phyloP scores from a whole-genome alignment of 2,113 vertebrate genomes.

The Sula dactylatra region DNA sequence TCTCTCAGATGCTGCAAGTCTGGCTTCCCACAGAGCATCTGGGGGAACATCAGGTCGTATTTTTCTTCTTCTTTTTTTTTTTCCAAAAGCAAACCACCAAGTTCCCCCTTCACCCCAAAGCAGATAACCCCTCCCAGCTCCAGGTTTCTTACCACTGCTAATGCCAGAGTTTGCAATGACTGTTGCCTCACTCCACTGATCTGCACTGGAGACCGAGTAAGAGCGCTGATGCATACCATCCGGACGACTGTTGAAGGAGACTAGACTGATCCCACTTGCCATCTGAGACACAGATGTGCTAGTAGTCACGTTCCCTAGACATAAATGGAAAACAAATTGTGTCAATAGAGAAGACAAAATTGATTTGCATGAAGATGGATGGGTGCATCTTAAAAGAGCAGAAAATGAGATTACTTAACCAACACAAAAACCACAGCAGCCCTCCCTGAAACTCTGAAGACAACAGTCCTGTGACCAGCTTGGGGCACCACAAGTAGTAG shows the following conservation, averaged over 20 bases:
- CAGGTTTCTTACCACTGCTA: conserved; percentile 86
- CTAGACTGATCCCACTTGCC: conserved; percentile 89
- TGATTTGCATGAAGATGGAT: neutral
- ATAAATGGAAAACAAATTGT: conserved; percentile 61
- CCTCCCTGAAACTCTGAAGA: neutral
- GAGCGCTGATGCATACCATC: conserved; percentile 96
- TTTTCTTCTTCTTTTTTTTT: neutral
- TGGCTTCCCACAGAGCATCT: neutral
- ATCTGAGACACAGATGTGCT: conserved; percentile 91
- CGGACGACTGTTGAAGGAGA: conserved; percentile 89
- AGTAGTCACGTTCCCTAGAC: conserved; percentile 86
- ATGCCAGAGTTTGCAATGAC: conserved; percentile 96
- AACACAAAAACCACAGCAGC: neutral
- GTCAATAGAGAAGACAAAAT: conserved; percentile 36
- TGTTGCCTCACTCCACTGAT: conserved; percentile 96
- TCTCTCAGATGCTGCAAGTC: neutral
- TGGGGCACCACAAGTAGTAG: neutral
- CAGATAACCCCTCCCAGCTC: neutral
- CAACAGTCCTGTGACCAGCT: neutral
- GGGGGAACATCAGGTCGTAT: neutral
- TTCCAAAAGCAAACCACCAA: neutral
- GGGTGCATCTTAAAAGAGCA: neutral
- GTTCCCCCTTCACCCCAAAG: neutral
- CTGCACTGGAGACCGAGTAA: conserved; percentile 96
- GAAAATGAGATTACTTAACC: neutral